These are phyloP conservation scores for Rhagium mordax DNA, from an alignment of 2,888 invertebrate genomes.

Conservation along the genomic window DNA sequence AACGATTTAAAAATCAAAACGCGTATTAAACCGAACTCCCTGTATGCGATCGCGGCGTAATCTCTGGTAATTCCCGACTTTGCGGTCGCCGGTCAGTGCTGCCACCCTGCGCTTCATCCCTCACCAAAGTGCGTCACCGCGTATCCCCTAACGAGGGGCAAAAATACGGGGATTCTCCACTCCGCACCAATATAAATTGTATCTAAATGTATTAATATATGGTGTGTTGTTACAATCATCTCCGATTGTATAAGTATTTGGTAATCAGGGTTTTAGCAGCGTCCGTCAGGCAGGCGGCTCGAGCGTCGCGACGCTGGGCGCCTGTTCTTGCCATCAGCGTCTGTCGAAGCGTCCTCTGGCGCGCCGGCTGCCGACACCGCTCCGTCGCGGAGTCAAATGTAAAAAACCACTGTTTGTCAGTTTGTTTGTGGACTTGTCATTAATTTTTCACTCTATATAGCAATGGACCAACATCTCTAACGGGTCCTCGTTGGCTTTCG, in stretches of 20 bases:
- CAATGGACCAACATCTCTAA: conserved; percentile 1
- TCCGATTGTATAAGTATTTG: conserved; percentile 62
- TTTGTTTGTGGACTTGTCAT: conserved; percentile 66
- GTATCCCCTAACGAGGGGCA: neutral
- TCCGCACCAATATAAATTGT: conserved; percentile 37
- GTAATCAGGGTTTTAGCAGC: conserved; percentile 59
- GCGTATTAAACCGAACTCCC: neutral
- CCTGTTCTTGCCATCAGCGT: conserved; percentile 59
- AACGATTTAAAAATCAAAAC: too few relatives aligned
- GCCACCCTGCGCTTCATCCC: neutral
- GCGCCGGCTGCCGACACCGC: conserved; percentile 68
- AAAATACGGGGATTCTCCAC: conserved; percentile 2
- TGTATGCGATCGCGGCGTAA: neutral
- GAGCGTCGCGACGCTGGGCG: conserved; percentile 62
- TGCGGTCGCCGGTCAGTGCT: neutral
- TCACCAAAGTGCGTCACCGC: neutral
- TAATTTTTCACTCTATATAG: conserved; percentile 61
- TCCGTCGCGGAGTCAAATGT: conserved; percentile 46
- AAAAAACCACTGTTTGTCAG: conserved; percentile 64
- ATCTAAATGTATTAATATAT: conserved; percentile 56
- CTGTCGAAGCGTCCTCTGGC: conserved; percentile 66
- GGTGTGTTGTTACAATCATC: conserved; percentile 60
- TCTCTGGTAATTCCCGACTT: neutral
- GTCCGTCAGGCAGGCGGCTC: conserved; percentile 65
- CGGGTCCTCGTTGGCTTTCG: conserved; percentile 18